Percentiles rank a stretch among this genome's conserved stretches.
phyloP scores from a whole-genome alignment of 2,797 vertebrate species.

The Hypotaenidia philippensis region DNA sequence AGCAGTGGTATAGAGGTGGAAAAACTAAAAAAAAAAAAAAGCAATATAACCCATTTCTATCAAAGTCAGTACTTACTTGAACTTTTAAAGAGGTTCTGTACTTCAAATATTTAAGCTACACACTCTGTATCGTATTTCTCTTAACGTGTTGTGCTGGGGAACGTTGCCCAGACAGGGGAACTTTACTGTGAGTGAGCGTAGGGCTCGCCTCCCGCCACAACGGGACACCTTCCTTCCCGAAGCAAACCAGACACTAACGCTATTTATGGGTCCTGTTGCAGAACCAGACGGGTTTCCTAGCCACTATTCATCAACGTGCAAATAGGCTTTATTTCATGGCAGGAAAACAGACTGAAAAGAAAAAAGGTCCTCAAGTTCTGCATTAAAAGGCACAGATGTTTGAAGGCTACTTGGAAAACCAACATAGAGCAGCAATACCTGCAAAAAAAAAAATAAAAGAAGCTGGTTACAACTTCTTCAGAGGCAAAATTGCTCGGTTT shows the following conservation, averaged over 20 bases:
- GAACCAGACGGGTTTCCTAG: slow-evolving; percentile 34
- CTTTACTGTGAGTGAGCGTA: neutral
- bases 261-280: slow-evolving; percentile 45
- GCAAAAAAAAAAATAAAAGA: neutral
- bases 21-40: too few species aligned
- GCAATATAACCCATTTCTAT: neutral
- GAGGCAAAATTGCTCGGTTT: neutral
- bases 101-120: slow-evolving; percentile 1
- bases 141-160: neutral
- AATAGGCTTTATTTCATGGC: slow-evolving; percentile 6
- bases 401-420: neutral
- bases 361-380: neutral
- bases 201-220: neutral
- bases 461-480: neutral
- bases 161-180: slow-evolving; percentile 6
- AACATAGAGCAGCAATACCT: neutral
- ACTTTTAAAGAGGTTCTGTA: slow-evolving; percentile 8
- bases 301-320: slow-evolving; percentile 29
- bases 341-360: neutral
- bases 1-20: neutral
- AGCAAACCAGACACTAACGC: slow-evolving; percentile 34
- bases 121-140: neutral
- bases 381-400: neutral
- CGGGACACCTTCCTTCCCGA: slow-evolving; percentile 26
- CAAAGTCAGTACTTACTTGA: neutral